phyloP scores from a whole-genome alignment of 2,888 invertebrate genomes.

The Pherbina coryleti region DNA sequence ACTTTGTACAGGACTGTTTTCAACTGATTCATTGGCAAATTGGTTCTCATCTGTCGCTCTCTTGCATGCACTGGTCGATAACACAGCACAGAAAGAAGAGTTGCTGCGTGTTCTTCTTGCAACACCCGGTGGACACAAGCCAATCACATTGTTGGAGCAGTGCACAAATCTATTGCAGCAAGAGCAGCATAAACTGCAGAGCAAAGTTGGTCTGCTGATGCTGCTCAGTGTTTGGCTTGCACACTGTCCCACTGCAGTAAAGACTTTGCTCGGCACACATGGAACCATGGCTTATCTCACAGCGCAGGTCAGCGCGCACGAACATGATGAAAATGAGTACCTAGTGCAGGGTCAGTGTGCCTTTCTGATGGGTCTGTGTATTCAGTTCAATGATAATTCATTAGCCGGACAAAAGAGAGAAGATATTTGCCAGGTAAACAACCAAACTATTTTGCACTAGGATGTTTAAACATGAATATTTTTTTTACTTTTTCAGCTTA shows the following conservation, averaged over 20 bases:
- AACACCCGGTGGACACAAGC: conserved; percentile 84
- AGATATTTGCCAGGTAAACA: conserved; percentile 74
- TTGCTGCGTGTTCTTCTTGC: conserved; percentile 91
- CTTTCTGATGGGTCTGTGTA: conserved; percentile 91
- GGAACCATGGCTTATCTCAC: conserved; percentile 89
- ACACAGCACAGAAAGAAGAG: conserved; percentile 88
- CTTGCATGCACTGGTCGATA: conserved; percentile 90
- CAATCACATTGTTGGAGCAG: conserved; percentile 91
- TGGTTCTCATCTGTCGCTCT: conserved; percentile 96
- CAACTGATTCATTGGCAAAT: conserved; percentile 87
- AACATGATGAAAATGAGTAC: conserved; percentile 92
- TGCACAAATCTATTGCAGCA: conserved; percentile 87
- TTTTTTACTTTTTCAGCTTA: conserved; percentile 70
- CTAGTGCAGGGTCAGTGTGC: conserved; percentile 91
- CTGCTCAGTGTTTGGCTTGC: conserved; percentile 90
- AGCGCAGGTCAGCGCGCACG: conserved; percentile 83
- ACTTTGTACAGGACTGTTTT: conserved; percentile 92
- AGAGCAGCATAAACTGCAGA: conserved; percentile 75
- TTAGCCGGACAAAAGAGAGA: conserved; percentile 82
- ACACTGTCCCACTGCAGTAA: conserved; percentile 86
- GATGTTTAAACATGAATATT: background rate
- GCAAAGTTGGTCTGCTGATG: conserved; percentile 91
- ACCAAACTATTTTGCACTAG: background rate
- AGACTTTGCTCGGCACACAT: conserved; percentile 82
- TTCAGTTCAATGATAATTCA: conserved; percentile 89